Conservation (phyloP, 2,113 vertebrate species). For the Otocyon megalotis region DNA sequence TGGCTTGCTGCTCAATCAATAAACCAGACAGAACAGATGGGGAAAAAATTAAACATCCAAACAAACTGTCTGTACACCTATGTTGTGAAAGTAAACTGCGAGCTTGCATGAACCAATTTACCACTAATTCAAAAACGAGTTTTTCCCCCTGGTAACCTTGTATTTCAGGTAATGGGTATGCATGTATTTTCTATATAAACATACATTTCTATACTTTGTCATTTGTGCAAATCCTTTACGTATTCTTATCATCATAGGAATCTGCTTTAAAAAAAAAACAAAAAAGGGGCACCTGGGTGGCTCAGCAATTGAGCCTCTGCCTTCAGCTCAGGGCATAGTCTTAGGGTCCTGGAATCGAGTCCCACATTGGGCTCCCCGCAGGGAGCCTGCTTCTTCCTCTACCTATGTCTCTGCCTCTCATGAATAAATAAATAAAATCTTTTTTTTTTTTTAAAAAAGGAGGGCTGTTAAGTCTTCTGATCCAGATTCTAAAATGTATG, state of each 20-base stretch:
- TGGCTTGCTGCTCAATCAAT: constrained; percentile 84
- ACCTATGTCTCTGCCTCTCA: no score
- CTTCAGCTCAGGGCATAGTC: no score
- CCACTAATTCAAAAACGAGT: constrained; percentile 77
- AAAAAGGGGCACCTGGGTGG: not conserved
- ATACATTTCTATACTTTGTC: not conserved
- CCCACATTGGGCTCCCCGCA: no score
- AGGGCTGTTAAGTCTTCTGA: constrained; percentile 29
- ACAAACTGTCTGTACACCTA: constrained; percentile 89
- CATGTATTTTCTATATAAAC: not conserved
- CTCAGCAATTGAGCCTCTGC: no score
- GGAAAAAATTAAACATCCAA: constrained; percentile 87
- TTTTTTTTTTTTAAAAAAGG: not conserved
- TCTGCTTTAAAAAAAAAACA: constrained; percentile 54
- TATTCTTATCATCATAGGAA: constrained; percentile 74
- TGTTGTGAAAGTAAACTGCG: constrained; percentile 89
- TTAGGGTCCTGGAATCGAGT: no score
- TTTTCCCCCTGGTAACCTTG: constrained; percentile 80
- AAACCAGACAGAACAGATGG: constrained; percentile 88
- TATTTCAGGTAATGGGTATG: constrained; percentile 82
- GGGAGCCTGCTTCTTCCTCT: no score
- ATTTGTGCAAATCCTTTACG: constrained; percentile 70
- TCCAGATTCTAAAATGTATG: constrained; percentile 50
- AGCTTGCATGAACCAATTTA: constrained; percentile 86
- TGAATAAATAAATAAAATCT: no score